Evolutionary conservation across 2,888 invertebrate species (phyloP), one percentile per base, ranked within the genome.

Genomic region (Plemyria rubiginata): DNA sequence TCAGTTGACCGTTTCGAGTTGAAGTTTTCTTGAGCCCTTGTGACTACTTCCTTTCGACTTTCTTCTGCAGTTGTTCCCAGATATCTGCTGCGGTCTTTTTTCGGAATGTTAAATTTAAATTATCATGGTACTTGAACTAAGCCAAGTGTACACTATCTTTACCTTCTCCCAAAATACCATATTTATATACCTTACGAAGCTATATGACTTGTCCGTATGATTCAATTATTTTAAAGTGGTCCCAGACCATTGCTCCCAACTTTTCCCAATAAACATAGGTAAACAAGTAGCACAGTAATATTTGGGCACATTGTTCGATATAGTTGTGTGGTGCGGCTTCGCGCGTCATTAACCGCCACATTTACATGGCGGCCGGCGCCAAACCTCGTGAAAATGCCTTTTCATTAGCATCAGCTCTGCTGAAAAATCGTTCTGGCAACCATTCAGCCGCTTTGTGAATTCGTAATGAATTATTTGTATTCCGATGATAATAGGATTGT

Each of bases 331-430:
- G 84, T 77, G 81, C 76, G 71, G 81, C 83, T 90, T 89, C 87
- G 80, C 88, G 90, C 87, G 80, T 90, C 91, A 90, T 92, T 90
- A 86, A 78, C 76, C 84, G 66, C 49, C 80, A 81, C 85, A 91
- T 90, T 91, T 88, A 86, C 90, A 90, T 91, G 86, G 74, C 82
- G 86, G 84, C 80, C 87, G 87, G 85, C 87, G 89, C 90, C 91
- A 90, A 87, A 87, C 79, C 87, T 91, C 90, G 90, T 92, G 91
- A 89, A 92, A 90, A 88, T 87, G 88, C 86, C 87, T 85, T 86
- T 91, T 91, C 91, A 90, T 91, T 91, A 92, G 82, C 89, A 89
- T 89, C 88, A 88, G 87, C 83, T 85, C 77, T 77, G 81, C 86
- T 88, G 88, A 90, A 89, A 89, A 88, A 90, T 87, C 82, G 88